Base-by-base conservation (phyloP, 1,140 invertebrate species). In the Meteorus sp. region DNA sequence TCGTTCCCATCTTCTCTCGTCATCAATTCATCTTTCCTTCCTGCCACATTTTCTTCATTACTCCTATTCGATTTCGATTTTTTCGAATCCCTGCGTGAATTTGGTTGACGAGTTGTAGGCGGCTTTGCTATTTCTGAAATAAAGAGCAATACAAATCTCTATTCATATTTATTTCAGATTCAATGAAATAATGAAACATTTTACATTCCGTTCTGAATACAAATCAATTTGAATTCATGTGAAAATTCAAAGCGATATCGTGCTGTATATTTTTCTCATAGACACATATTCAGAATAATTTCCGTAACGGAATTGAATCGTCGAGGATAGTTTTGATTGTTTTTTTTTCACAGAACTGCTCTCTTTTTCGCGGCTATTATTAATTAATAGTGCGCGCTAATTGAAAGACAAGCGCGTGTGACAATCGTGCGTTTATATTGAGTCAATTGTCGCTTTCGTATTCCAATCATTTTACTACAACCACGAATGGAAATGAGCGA, bases 51-150 rank as follows among this genome's bases (percentile, higher is more conserved):
- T 41, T 74, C 76, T 9, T 75, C 72, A 44, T 73, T 63, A 9
- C 56, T 66, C 47, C 68, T 61, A 64, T 77, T 71, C 35, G 65
- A 63, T 37, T 66, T 75, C 75, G 75, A 76, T 48, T 77, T 76
- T 57, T 77, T 77, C 51, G 75, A 75, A 27, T 77, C 73, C 13
- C 74, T 62, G 47, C 75, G 62, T 23, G 65, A 64, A 62, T 68
- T 72, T 4, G 76, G 70, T 48, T 55, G 71, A 7, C 68, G 65
- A 39, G 72, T 76, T n/a, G 73, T 72, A 22, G 62, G 51, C n/a
- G 72, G 69, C 63, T 60, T 69, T 44, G 66, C 63, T 56, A 76
- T 74, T 50, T 51, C 77, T 79, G 68, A 23, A 71, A 54, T 15
- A 23, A 47, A 31, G 9, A 15, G 13, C 3, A 8, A 3, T 1